Evolutionary conservation across 2,888 invertebrate species (phyloP), one percentile per base, ranked within the genome.

Genomic region (Ceramica pisi): DNA sequence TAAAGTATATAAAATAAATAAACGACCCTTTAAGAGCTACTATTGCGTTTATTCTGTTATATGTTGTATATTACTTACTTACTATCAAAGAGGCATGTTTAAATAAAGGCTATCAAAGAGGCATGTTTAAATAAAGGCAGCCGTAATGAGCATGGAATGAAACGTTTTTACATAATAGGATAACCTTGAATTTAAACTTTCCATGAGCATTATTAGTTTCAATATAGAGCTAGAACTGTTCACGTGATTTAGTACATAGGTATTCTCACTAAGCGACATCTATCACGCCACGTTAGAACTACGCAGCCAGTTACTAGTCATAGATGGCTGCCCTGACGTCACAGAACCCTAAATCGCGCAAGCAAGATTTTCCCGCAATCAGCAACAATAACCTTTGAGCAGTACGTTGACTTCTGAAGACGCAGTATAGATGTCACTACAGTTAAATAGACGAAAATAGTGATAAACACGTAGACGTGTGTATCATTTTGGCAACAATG

Each of bases 341-440:
- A 72, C n/a, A n/a, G 5, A 51, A 51, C 23, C 0, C 31, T 31
- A 5, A 12, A 46, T 26, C 10, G 8, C 23, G 6, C 6, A 5
- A 23, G 4, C 19, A 44, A 60, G 2, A 56, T 23, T 21, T 46
- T 67, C 5, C 8, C 19, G 31, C 31, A 4, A 19, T 61, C 65
- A 63, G 8, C 21, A 21, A 19, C 38, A 26, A 38, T 14, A 26
- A n/a, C 7, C 23, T 5, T 12, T n/a, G 5, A 1, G 1, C 7
- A 50, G 6, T 35, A 19, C 19, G 0, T 44, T 63, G 26, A 19
- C 38, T 46, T 68, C 26, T 12, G 0, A 19, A 31, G 1, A 4
- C 21, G 14, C 1, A 0, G 14, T 21, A 21, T 48, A 72, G 71
- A 73, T 74, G 71, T 38, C 71, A 21, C 46, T n/a, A 21, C 2